Conservation (phyloP, 2,113 vertebrate genomes). For the Heterotilapia buettikoferi region DNA sequence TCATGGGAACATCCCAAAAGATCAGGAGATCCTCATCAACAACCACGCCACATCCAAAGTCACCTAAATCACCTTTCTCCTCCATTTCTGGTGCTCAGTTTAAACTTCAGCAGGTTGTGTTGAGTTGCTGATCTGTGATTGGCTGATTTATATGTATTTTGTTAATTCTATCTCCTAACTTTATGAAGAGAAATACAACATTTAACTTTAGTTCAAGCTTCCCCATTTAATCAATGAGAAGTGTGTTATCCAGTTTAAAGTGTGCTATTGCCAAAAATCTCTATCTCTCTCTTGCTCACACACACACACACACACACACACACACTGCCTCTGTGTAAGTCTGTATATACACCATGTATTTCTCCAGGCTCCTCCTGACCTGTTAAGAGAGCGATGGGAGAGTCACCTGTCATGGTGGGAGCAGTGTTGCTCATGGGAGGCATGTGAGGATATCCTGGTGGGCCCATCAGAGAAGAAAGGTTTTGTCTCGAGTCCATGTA, state of each 20-base stretch:
- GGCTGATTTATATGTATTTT: background rate
- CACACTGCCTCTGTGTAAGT: background rate
- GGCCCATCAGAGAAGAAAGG: conserved; percentile 81
- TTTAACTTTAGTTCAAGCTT: background rate
- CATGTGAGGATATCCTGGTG: conserved; percentile 80
- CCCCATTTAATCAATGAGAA: background rate
- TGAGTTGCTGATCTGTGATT: background rate
- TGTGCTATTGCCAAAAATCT: background rate
- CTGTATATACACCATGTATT: background rate
- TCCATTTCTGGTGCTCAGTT: background rate
- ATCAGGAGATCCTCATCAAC: background rate
- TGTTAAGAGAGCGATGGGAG: background rate
- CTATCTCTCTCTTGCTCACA: background rate
- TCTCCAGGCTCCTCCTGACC: background rate
- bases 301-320: background rate
- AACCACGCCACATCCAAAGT: background rate
- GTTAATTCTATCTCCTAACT: background rate
- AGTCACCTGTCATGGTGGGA: conserved; percentile 76
- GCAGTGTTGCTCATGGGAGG: conserved; percentile 76
- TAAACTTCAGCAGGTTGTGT: background rate
- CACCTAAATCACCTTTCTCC: background rate
- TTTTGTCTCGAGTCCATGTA: conserved; percentile 85
- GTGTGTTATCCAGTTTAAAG: background rate
- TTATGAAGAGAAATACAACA: background rate
- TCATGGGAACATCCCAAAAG: background rate